Conservation (phyloP, 2,797 vertebrate species). For the Pogoniulus pusillus region DNA sequence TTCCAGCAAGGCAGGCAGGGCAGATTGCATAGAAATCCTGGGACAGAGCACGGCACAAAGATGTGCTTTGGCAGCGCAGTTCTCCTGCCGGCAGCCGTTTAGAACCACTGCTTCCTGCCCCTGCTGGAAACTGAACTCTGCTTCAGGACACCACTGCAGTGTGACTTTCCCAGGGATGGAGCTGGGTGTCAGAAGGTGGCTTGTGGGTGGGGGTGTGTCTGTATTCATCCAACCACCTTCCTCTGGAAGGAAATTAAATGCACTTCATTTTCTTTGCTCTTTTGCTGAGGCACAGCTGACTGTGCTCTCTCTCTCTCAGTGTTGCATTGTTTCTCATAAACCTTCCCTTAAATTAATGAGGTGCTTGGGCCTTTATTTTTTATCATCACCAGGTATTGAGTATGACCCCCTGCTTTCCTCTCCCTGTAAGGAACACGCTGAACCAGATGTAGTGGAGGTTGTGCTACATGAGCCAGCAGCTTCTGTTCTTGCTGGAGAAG, state of each 20-base stretch:
- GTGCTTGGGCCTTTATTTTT: neutral
- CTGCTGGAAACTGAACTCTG: neutral
- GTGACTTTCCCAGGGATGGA: neutral
- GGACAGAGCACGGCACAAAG: neutral
- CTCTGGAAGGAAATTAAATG: neutral
- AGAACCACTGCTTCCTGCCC: neutral
- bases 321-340: slow-evolving; percentile 9
- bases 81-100: neutral
- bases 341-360: slow-evolving; percentile 11
- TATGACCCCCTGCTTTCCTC: slow-evolving; percentile 11
- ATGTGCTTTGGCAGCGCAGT: neutral
- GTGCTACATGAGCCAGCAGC: slow-evolving; percentile 10
- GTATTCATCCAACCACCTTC: neutral
- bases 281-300: neutral
- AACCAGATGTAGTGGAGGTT: slow-evolving; percentile 10
- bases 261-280: neutral
- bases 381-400: neutral
- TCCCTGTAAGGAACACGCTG: neutral
- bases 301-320: neutral
- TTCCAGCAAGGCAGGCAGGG: neutral
- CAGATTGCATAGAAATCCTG: neutral
- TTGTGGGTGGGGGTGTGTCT: neutral
- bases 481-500: slow-evolving; percentile 17
- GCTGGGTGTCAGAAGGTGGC: neutral
- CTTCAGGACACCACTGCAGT: neutral